Evolutionary conservation across 2,113 vertebrate genomes (phyloP).

Genomic region (Oenanthe melanoleuca): DNA sequence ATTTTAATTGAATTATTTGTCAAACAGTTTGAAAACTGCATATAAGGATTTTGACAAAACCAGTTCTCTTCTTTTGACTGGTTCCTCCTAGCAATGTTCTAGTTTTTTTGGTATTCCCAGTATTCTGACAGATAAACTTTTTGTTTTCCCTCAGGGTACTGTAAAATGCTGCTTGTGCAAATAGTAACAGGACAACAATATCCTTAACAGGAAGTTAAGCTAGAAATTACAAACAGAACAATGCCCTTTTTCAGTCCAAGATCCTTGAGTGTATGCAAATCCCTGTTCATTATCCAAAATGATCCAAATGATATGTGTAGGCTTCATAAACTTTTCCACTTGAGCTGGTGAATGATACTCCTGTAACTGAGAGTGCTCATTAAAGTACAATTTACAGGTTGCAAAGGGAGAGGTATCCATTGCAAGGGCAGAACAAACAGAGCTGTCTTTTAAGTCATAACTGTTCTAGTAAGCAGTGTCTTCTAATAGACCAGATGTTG

Average conservation of each 20-base stretch:
- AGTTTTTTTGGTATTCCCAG: neutral
- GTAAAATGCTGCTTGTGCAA: neutral
- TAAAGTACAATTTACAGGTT: slow-evolving; percentile 23
- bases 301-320: neutral
- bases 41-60: neutral
- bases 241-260: neutral
- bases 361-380: slow-evolving; percentile 49
- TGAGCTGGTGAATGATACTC: neutral
- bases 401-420: neutral
- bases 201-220: neutral
- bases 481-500: neutral
- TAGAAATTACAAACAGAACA: neutral
- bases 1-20: neutral
- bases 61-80: neutral
- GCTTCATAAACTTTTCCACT: neutral
- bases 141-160: neutral
- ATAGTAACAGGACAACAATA: neutral
- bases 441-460: neutral
- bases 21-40: neutral
- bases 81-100: neutral
- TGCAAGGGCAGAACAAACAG: neutral
- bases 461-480: neutral
- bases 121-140: neutral
- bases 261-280: neutral
- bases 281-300: neutral